phyloP scores from a whole-genome alignment of 37 sponge, comb jelly and placozoan species.

The Theonella swinhoei region DNA sequence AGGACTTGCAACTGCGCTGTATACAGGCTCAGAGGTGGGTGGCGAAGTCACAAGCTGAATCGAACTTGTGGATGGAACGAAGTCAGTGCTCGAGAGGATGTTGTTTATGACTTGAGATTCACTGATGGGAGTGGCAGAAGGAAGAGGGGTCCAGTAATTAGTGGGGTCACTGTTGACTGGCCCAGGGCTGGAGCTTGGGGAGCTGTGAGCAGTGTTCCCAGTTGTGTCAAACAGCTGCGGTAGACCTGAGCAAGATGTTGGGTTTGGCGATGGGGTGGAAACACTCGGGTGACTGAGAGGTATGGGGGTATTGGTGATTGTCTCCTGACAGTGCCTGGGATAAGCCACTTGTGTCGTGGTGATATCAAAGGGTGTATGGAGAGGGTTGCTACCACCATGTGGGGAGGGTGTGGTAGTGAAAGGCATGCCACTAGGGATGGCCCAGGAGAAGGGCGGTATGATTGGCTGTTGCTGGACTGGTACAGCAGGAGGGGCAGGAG shows the following conservation, averaged over 20 bases:
- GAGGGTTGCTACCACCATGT: too few species aligned
- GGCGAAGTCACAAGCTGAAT: neutral
- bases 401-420: too few species aligned
- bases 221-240: neutral
- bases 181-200: neutral
- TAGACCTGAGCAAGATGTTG: neutral
- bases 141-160: neutral
- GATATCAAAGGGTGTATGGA: too few species aligned
- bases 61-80: neutral
- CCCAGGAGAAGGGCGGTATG: too few species aligned
- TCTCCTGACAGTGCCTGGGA: neutral
- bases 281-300: neutral
- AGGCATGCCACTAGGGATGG: too few species aligned
- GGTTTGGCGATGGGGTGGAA: neutral
- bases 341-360: neutral
- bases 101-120: neutral
- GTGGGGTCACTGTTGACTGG: neutral
- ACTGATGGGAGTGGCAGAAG: neutral
- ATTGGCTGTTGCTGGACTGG: neutral
- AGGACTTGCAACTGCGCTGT: neutral
- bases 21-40: neutral
- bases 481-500: neutral
- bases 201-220: neutral
- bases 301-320: neutral
- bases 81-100: neutral